Percentiles rank a stretch among this genome's conserved stretches.
These are phyloP conservation scores for Trichosurus vulpecula DNA, from an alignment of 2,797 vertebrate genomes.

Conservation along the genomic window DNA sequence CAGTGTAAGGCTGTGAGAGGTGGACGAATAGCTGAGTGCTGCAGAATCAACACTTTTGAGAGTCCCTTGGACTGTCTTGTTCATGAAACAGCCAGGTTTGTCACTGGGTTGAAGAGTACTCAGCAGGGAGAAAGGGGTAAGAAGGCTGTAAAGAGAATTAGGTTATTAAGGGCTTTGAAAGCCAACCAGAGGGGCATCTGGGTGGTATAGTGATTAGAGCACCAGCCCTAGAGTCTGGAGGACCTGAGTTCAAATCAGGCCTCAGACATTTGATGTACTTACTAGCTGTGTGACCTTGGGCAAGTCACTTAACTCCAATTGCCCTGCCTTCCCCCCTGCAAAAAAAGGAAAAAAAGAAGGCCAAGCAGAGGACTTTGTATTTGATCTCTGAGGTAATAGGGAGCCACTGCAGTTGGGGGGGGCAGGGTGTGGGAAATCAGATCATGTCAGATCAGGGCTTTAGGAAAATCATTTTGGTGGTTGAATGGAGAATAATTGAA, in stretches of 20 bases:
- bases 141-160: not conserved
- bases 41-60: not conserved
- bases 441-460: not conserved
- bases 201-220: no score
- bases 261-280: no score
- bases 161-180: not conserved
- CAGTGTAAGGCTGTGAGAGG: not conserved
- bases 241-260: no score
- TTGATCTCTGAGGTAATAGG: not conserved
- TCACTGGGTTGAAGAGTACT: not conserved
- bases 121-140: not conserved
- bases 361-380: not conserved
- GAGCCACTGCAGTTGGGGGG: not conserved
- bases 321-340: no score
- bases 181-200: not conserved
- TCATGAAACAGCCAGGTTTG: not conserved
- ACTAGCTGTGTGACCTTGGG: no score
- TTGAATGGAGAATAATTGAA: not conserved
- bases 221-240: no score
- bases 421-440: not conserved
- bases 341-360: no score
- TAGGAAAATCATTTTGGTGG: not conserved
- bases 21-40: not conserved
- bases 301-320: no score
- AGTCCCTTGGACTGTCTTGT: not conserved